A percentile compares a stretch with the other conserved stretches of the same genome.
Conservation (phyloP, 2,113 vertebrate genomes). For the Peromyscus leucopus region DNA sequence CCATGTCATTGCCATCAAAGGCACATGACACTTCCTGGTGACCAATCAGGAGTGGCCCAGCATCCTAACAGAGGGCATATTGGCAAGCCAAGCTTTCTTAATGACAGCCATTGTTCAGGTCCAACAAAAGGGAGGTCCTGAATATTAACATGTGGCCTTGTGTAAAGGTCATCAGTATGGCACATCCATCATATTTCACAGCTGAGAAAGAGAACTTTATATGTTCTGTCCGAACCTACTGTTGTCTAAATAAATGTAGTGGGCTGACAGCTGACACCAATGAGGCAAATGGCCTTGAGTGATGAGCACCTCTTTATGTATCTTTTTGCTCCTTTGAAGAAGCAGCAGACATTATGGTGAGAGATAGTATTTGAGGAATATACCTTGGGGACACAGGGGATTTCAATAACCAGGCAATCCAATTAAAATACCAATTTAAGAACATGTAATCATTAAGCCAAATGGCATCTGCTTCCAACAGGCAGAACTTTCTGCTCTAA, state of each 20-base stretch:
- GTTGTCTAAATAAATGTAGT: constrained; percentile 82
- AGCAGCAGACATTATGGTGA: constrained; percentile 30
- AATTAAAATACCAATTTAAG: constrained; percentile 84
- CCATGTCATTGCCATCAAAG: constrained; percentile 92
- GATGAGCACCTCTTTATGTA: constrained; percentile 68
- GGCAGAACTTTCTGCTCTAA: constrained; percentile 51
- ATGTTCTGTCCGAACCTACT: constrained; percentile 86
- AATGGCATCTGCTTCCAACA: constrained; percentile 69
- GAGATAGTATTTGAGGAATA: constrained; percentile 67
- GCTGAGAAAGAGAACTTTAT: constrained; percentile 83
- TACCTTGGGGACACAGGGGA: constrained; percentile 64
- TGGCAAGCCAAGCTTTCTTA: constrained; percentile 89
- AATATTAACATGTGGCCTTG: constrained; percentile 89
- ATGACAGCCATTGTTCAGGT: constrained; percentile 90
- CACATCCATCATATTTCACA: constrained; percentile 91
- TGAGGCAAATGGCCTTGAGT: constrained; percentile 72
- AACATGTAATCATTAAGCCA: constrained; percentile 81
- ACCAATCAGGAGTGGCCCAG: constrained; percentile 89
- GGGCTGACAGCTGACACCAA: constrained; percentile 80
- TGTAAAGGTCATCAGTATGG: constrained; percentile 87
- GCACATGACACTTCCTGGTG: constrained; percentile 90
- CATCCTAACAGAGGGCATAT: constrained; percentile 88
- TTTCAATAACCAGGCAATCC: constrained; percentile 78
- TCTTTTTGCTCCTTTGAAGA: constrained; percentile 78
- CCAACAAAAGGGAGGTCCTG: constrained; percentile 90